A percentile compares a stretch with the other conserved stretches of the same genome.
Conservation (phyloP, 1,140 invertebrate species). For the Dinoponera quadriceps region DNA sequence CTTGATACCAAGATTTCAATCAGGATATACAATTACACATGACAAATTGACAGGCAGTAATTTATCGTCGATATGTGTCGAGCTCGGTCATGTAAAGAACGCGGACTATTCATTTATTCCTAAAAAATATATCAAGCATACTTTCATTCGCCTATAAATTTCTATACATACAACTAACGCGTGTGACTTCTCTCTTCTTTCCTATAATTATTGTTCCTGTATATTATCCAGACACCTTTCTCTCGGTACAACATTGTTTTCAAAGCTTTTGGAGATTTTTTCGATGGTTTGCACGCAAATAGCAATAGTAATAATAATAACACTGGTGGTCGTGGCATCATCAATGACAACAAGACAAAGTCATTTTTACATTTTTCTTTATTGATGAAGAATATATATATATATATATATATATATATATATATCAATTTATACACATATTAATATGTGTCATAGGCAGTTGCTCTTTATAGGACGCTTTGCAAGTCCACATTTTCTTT, state of each 20-base stretch:
- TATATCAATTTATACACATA: background rate
- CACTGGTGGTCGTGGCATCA: conserved; percentile 67
- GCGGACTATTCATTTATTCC: conserved; percentile 23
- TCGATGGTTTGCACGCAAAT: conserved; percentile 80
- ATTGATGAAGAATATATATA: conserved; percentile 10
- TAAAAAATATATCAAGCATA: background rate
- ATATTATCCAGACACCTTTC: conserved; percentile 73
- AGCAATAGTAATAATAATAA: conserved; percentile 79
- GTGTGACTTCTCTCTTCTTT: conserved; percentile 26
- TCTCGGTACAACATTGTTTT: conserved; percentile 78
- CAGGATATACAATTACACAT: conserved; percentile 29
- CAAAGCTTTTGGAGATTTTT: conserved; percentile 77
- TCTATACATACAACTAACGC: conserved; percentile 24
- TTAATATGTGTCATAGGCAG: conserved; percentile 50
- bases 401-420: conserved; percentile 15
- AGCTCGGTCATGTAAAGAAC: conserved; percentile 35
- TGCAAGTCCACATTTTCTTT: conserved; percentile 60
- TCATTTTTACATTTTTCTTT: conserved; percentile 44
- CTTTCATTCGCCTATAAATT: conserved; percentile 21
- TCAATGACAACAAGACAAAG: conserved; percentile 66
- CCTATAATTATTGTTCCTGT: conserved; percentile 9
- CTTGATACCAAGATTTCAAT: conserved; percentile 41
- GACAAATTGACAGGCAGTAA: conserved; percentile 10
- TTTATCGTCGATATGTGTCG: conserved; percentile 21
- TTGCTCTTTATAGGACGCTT: conserved; percentile 53